phyloP scores from a whole-genome alignment of 2,888 invertebrate species.

The Acanthoscelides obtectus region DNA sequence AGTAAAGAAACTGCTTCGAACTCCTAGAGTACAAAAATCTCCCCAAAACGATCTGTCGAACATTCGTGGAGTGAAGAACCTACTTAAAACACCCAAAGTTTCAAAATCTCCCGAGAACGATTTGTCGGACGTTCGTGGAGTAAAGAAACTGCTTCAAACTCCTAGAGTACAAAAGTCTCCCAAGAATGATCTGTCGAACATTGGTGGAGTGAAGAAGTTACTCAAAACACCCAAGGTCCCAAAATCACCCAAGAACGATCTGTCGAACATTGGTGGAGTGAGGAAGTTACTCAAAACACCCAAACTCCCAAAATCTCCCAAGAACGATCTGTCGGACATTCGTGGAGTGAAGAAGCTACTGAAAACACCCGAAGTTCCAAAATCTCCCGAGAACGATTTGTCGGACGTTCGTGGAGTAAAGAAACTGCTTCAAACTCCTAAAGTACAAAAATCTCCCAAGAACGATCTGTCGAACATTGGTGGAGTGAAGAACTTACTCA shows the following conservation, averaged over 20 bases:
- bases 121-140: conserved; percentile 13
- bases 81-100: conserved; percentile 20
- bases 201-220: conserved; percentile 29
- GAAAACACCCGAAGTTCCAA: conserved; percentile 20
- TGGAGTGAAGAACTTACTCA: conserved; percentile 28
- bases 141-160: conserved; percentile 17
- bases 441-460: conserved; percentile 21
- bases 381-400: conserved; percentile 28
- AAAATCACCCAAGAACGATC: conserved; percentile 20
- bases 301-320: conserved; percentile 15
- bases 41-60: conserved; percentile 21
- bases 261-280: conserved; percentile 21
- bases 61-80: conserved; percentile 20
- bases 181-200: conserved; percentile 25
- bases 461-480: conserved; percentile 26
- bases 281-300: conserved; percentile 21
- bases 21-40: neutral
- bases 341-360: conserved; percentile 16
- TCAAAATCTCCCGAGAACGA: conserved; percentile 18
- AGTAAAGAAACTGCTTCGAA: neutral
- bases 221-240: conserved; percentile 23
- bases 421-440: conserved; percentile 26
- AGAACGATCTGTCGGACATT: conserved; percentile 17
- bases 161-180: conserved; percentile 26
- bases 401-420: conserved; percentile 27